phyloP scores from a whole-genome alignment of 2,797 vertebrate genomes.

The Nyctalus aviator region DNA sequence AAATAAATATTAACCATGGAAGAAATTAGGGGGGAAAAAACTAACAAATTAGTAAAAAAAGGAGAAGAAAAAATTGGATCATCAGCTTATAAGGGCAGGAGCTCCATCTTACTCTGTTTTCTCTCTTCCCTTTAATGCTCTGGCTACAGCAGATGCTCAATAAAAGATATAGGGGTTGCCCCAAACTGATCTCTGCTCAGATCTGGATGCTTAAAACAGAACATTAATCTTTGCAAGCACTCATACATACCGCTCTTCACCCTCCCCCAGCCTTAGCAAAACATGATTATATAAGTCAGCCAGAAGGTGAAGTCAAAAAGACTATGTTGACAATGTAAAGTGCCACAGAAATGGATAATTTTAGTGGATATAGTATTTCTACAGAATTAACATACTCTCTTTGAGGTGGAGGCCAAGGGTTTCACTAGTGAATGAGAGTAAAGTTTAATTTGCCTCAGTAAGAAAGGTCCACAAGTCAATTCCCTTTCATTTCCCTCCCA shows the following conservation, averaged over 20 bases:
- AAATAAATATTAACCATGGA: neutral
- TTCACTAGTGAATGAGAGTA: constrained; percentile 28
- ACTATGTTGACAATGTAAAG: constrained; percentile 67
- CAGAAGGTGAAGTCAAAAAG: constrained; percentile 71
- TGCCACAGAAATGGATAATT: constrained; percentile 72
- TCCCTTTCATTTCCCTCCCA: constrained; percentile 51
- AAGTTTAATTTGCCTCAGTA: constrained; percentile 75
- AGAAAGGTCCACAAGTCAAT: constrained; percentile 66
- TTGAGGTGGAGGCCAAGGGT: constrained; percentile 66
- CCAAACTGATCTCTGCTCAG: neutral
- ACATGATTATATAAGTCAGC: constrained; percentile 61
- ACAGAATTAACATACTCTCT: constrained; percentile 72
- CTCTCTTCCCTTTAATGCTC: neutral
- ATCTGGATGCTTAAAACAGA: constrained; percentile 59
- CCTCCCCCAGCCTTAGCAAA: constrained; percentile 10
- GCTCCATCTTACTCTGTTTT: neutral
- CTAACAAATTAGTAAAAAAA: neutral
- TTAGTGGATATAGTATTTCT: constrained; percentile 75
- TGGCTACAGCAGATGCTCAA: neutral
- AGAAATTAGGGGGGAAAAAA: constrained; percentile 17
- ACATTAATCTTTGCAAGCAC: constrained; percentile 61
- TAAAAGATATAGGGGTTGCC: neutral
- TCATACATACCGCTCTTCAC: neutral
- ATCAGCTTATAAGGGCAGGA: neutral
- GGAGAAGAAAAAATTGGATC: neutral